Evolutionary conservation across 1,140 invertebrate genomes (phyloP).

Genomic region (Chlorops oryzae): DNA sequence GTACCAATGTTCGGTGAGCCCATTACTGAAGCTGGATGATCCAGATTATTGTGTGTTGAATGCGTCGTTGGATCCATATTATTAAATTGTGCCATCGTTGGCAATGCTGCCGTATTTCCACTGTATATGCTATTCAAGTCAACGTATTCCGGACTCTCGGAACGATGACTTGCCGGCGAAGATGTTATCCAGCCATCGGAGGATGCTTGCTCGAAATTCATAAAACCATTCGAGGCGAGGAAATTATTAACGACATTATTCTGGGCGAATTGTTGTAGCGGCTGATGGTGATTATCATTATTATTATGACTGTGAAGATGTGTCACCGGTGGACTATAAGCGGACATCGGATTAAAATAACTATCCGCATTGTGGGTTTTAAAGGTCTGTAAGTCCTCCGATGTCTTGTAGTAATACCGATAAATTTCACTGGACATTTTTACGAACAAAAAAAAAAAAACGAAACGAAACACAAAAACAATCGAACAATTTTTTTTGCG

Average conservation of each 20-base stretch:
- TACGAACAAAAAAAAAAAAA: too few relatives aligned
- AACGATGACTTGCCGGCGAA: slow-evolving; percentile 55
- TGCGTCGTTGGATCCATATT: too few relatives aligned
- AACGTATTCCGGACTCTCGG: slow-evolving; percentile 50
- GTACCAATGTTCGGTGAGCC: slow-evolving; percentile 38
- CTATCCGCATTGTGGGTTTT: slow-evolving; percentile 27
- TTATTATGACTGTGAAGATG: slow-evolving; percentile 14
- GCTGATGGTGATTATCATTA: background rate
- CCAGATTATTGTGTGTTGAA: too few relatives aligned
- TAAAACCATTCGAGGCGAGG: slow-evolving; percentile 35
- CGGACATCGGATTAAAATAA: slow-evolving; percentile 44
- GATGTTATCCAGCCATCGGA: slow-evolving; percentile 57
- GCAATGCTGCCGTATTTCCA: slow-evolving; percentile 18
- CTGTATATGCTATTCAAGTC: slow-evolving; percentile 43
- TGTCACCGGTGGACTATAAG: slow-evolving; percentile 35
- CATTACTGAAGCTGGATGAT: slow-evolving; percentile 25
- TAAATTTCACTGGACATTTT: slow-evolving; percentile 45
- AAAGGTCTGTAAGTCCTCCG: slow-evolving; percentile 42
- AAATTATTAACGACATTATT: slow-evolving; percentile 37
- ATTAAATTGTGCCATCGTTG: slow-evolving; percentile 11
- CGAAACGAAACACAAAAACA: too few relatives aligned
- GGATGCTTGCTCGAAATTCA: slow-evolving; percentile 42
- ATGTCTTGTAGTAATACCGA: slow-evolving; percentile 44
- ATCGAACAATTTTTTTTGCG: too few relatives aligned
- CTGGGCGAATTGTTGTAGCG: slow-evolving; percentile 22